Evolutionary conservation across 1,140 invertebrate species (phyloP), one percentile per base, ranked within the genome.

Genomic region (Amyelois transitella): DNA sequence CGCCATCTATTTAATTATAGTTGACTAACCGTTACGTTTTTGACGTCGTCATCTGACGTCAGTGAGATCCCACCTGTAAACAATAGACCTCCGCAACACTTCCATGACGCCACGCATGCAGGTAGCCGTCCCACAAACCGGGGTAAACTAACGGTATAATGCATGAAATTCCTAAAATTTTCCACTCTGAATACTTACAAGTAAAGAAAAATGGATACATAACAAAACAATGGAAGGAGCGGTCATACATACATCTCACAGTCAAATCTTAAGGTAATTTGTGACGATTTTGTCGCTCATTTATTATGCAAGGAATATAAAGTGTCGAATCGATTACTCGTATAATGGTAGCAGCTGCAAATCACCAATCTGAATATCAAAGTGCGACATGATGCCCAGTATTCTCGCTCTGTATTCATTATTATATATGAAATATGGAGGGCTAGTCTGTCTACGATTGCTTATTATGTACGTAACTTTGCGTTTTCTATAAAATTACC

Each of bases 231-330:
- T 66, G 59, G 18, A 25, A 64, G 60, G 51, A 56, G 53, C 61
- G 55, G 60, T 80, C 82, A 85, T 85, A 88, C 81, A 86, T 84
- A 83, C 69, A 87, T 87, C 77, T 87, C 64, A 87, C 82, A 87
- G 74, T 87, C 81, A 86, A 87, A 87, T 86, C 74, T 81, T 77
- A 86, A 78, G 82, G 81, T 86, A 81, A 86, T 88, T 88, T 88
- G 78, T 88, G 81, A 83, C 69, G 81, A 85, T 83, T 88, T 88
- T 77, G 85, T 86, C 70, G 60, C 80, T 86, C 82, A 88, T 88
- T 86, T 83, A 88, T 82, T 86, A 86, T 88, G 82, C 82, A 81
- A 82, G 81, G 85, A 88, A 88, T 88, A 88, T 88, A 88, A 88
- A 88, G 77, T 77, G 75, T 69, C 73, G 60, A 70, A 84, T 81